A percentile compares a stretch with the other conserved stretches of the same genome.
Conservation (phyloP, 2,797 vertebrate genomes). For the Clarias fuscus region DNA sequence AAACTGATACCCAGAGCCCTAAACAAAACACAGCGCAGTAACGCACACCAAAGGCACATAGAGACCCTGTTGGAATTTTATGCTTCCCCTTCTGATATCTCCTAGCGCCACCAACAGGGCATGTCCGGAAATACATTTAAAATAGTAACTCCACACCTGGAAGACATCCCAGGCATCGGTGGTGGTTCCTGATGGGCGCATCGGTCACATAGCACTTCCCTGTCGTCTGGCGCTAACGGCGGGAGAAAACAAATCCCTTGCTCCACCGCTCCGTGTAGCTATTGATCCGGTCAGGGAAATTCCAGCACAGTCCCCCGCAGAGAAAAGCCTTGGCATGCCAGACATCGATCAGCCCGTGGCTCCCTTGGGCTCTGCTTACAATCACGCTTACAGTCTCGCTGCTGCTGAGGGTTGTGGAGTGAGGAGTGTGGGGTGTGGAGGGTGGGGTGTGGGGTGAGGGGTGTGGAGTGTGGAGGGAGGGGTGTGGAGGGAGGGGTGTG, state of each 20-base stretch:
- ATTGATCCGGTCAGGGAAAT: conserved; percentile 49
- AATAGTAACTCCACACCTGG: neutral
- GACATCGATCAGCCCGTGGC: conserved; percentile 33
- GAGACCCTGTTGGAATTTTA: neutral
- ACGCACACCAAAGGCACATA: neutral
- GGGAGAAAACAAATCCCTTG: conserved; percentile 38
- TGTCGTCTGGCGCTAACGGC: conserved; percentile 14
- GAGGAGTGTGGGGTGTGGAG: neutral
- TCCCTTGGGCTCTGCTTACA: conserved; percentile 34
- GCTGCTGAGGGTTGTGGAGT: neutral
- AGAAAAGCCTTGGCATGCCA: conserved; percentile 22
- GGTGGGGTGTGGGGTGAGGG: neutral
- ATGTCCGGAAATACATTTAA: neutral
- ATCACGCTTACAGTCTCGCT: conserved; percentile 5
- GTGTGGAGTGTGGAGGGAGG: too few species aligned
- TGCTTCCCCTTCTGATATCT: neutral
- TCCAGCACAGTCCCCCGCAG: conserved; percentile 43
- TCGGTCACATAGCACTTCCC: neutral
- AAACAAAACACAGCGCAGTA: neutral
- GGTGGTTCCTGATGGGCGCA: neutral
- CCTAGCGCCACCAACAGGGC: neutral
- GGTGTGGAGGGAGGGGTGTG: too few species aligned
- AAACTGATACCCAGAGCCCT: neutral
- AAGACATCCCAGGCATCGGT: neutral
- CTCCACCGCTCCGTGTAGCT: conserved; percentile 5